phyloP scores from a whole-genome alignment of 1,140 invertebrate species.

The Dinoponera quadriceps region DNA sequence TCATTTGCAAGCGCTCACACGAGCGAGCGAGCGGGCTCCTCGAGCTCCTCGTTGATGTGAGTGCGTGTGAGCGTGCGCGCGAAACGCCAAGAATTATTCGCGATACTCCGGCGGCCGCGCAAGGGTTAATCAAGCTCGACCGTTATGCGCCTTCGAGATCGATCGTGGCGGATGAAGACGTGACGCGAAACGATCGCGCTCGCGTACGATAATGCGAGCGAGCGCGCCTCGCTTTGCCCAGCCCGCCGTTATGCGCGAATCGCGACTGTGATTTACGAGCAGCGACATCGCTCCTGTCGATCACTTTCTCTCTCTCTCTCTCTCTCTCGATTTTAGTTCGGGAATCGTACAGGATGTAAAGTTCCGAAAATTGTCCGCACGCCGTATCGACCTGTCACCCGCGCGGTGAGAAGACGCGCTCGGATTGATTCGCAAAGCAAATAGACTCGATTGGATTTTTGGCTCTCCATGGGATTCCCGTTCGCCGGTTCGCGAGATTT shows the following conservation, averaged over 20 bases:
- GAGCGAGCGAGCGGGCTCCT: background rate
- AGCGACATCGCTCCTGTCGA: conserved; percentile 1
- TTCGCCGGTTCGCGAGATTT: too few relatives aligned
- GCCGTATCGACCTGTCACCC: too few relatives aligned
- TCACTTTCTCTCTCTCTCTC: background rate
- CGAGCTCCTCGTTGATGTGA: conserved; percentile 11
- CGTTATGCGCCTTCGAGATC: conserved; percentile 57
- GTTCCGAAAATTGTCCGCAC: too few relatives aligned
- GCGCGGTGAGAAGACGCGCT: too few relatives aligned
- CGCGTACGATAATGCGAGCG: conserved; percentile 52
- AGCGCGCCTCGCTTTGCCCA: conserved; percentile 40
- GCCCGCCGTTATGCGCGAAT: conserved; percentile 21
- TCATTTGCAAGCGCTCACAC: conserved; percentile 64
- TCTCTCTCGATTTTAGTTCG: too few relatives aligned
- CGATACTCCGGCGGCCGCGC: conserved; percentile 23
- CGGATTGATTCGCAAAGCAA: too few relatives aligned
- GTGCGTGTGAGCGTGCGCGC: conserved; percentile 27
- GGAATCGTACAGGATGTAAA: too few relatives aligned
- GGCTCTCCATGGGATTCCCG: too few relatives aligned
- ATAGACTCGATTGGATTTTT: too few relatives aligned
- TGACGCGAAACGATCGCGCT: conserved; percentile 65
- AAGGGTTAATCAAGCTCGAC: conserved; percentile 70
- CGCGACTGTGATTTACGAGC: background rate
- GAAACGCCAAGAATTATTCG: conserved; percentile 63
- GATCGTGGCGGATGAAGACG: conserved; percentile 62